Base-by-base conservation (phyloP, 2,113 vertebrate species). In the Microtus richardsoni region DNA sequence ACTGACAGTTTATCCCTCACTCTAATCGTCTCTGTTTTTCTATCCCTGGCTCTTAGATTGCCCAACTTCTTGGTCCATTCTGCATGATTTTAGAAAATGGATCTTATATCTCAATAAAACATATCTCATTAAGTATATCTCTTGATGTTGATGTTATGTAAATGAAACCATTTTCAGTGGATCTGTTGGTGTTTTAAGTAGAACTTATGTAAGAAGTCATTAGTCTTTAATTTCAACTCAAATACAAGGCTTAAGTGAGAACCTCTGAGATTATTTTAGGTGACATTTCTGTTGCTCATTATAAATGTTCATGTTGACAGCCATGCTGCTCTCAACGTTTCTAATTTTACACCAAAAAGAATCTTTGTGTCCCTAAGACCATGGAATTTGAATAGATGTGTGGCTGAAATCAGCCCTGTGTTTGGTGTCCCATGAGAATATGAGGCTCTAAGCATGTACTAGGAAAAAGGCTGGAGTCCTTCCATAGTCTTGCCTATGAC, bases 221-320 rank as follows among this genome's bases (percentile, higher is more conserved):
- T 89, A 86, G n/a, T 12, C 41, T 93, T 14, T n/a, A 64, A 91
- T 71, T 80, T 62, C 21, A 84, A 33, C 24, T 92, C n/a, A 66
- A 73, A 90, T 0, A 84, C 60, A 47, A 71, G 74, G 54, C 64
- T 88, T 90, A 52, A 85, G 39, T 91, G 91, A 91, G 7, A 92
- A 41, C 44, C 52, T 54, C n/a, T 75, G 16, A 24, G 79, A 52
- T 82, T 91, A 92, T 75, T n/a, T 89, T 73, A 89, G 26, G 17
- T 70, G 74, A 89, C 47, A 71, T 93, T 83, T 92, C 30, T 22
- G 16, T 78, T 64, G 44, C 49, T 83, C 62, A 96, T 58, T 87
- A 78, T 41, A 58, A 86, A 73, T 1, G 33, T 92, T n/a, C 75
- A 39, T 85, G 47, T 7, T 54, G 75, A 70, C 19, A 88, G 28